Base-by-base conservation (phyloP, 1,140 invertebrate genomes). In the Mercenaria mercenaria region DNA sequence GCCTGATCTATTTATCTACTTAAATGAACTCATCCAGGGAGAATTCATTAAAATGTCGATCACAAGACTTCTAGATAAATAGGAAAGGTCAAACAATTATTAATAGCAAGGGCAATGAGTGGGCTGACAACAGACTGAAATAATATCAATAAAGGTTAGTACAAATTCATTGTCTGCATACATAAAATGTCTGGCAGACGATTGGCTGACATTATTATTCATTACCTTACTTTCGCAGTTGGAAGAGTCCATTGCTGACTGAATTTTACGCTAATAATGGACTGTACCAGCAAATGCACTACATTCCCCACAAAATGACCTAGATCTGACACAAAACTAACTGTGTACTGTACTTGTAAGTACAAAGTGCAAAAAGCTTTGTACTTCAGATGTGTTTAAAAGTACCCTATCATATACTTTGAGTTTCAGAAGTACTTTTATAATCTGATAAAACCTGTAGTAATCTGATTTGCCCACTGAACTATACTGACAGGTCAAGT, bases 181-280 rank as follows among this genome's bases (percentile, higher is more conserved):
- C 20, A 20, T 59, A 59, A n/a, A 26, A 10, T 32, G 61, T 37
- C 34, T 2, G 34, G 20, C n/a, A 72, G 11, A 1, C 18, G 67
- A 72, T 72, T 72, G 67, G 67, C 34, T 72, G 67, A 72, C 32
- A 67, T 37, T 32, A 29, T 72, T 34, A 72, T 72, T 72, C 67
- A 72, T 72, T 72, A 20, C 67, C 67, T 72, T 72, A 37, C 67
- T 39, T 72, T 72, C 59, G 8, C 34, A 72, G 18, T n/a, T 37
- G 67, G 67, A 72, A 72, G 67, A 72, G 67, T 72, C 67, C 67
- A 72, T 20, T 72, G 2, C 18, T 72, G 67, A 72, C 67, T 72
- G 67, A 72, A 2, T 39, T 72, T 39, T 39, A 29, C 15, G n/a
- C 23, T 29, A 13, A 15, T 8, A 26, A 64, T 64, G 59, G 59